Evolutionary conservation across 2,888 invertebrate genomes (phyloP).

Genomic region (Hydroisotoma schaefferi): DNA sequence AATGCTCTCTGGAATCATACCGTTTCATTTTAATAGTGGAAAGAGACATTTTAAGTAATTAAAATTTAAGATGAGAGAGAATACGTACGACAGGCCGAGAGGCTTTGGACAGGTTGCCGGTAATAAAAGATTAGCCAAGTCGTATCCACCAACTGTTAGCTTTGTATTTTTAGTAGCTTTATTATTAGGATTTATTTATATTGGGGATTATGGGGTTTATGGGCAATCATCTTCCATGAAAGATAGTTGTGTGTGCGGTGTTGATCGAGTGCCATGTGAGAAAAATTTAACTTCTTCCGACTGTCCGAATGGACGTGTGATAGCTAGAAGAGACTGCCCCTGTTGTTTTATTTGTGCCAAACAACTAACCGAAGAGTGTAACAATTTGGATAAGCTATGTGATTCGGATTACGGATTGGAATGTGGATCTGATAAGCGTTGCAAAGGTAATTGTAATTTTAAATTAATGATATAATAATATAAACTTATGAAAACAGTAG

Average conservation of each 20-base stretch:
- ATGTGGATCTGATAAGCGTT: slow-evolving; percentile 42
- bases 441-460: slow-evolving; percentile 47
- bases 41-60: too few species aligned
- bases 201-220: neutral
- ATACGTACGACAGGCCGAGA: neutral
- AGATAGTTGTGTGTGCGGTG: slow-evolving; percentile 36
- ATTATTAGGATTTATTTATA: slow-evolving; percentile 10
- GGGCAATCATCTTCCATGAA: neutral
- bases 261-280: slow-evolving; percentile 45
- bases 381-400: slow-evolving; percentile 40
- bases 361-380: slow-evolving; percentile 47
- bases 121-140: too few species aligned
- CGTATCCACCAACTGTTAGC: too few species aligned
- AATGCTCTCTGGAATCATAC: too few species aligned
- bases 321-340: slow-evolving; percentile 41
- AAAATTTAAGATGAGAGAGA: neutral
- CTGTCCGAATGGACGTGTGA: slow-evolving; percentile 46
- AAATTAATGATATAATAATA: too few species aligned
- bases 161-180: slow-evolving; percentile 11
- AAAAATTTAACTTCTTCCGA: slow-evolving; percentile 43
- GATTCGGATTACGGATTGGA: slow-evolving; percentile 44
- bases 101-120: too few species aligned
- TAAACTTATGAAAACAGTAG: too few species aligned
- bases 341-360: slow-evolving; percentile 49
- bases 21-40: too few species aligned